A percentile compares a stretch with the other conserved stretches of the same genome.
Evolutionary conservation across 2,113 vertebrate genomes (phyloP).

Genomic region (Guaruba guarouba): DNA sequence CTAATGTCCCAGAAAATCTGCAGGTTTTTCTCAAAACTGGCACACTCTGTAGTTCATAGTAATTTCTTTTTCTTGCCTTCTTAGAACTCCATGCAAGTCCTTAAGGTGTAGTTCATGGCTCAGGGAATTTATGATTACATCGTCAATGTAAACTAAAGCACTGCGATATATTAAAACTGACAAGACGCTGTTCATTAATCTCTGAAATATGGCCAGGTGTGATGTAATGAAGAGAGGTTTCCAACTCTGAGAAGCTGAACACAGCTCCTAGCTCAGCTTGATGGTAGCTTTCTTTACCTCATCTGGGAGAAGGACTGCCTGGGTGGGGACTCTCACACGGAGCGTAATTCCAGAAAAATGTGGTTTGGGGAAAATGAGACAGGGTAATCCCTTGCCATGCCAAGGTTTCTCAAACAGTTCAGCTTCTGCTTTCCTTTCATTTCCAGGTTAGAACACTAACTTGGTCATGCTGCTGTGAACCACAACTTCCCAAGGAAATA

Average conservation of each 20-base stretch:
- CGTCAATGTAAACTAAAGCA: slow-evolving; percentile 64
- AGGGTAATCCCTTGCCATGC: slow-evolving; percentile 36
- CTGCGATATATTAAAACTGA: slow-evolving; percentile 74
- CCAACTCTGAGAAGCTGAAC: slow-evolving; percentile 59
- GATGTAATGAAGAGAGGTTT: slow-evolving; percentile 68
- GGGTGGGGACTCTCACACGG: slow-evolving; percentile 67
- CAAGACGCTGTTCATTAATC: slow-evolving; percentile 78
- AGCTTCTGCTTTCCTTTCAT: slow-evolving; percentile 28
- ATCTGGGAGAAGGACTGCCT: slow-evolving; percentile 58
- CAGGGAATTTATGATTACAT: slow-evolving; percentile 76
- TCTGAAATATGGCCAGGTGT: slow-evolving; percentile 75
- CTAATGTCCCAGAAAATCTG: slow-evolving; percentile 80
- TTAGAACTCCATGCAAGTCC: slow-evolving; percentile 70
- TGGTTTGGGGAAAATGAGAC: slow-evolving; percentile 33
- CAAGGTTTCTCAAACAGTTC: slow-evolving; percentile 22
- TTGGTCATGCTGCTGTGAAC: background rate
- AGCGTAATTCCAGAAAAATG: slow-evolving; percentile 55
- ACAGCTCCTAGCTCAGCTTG: slow-evolving; percentile 12
- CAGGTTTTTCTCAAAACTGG: slow-evolving; percentile 77
- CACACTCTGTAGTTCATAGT: slow-evolving; percentile 65
- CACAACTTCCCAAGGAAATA: slow-evolving; percentile 42
- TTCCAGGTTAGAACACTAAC: slow-evolving; percentile 39
- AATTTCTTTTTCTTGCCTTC: slow-evolving; percentile 67
- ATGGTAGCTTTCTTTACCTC: slow-evolving; percentile 60
- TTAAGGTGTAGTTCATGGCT: slow-evolving; percentile 74